Evolutionary conservation across 53 echinoderm and acorn worm genomes (phyloP), one percentile per base, ranked within the genome.

Genomic region (Crossaster papposus): DNA sequence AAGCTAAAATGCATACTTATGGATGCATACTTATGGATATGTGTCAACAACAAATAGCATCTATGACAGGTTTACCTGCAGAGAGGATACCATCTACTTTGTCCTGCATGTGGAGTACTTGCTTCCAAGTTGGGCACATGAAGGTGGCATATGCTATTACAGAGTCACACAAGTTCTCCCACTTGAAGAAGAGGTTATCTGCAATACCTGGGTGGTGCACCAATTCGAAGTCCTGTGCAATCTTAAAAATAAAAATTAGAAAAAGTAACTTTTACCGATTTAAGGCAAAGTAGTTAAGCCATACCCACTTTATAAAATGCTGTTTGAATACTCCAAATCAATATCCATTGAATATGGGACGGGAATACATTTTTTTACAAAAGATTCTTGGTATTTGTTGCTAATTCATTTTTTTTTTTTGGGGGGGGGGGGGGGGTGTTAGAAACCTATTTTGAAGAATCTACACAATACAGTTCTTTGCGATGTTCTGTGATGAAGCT

Each of bases 61-160:
- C n/a, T n/a, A 70, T 29, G 24, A 30, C 20, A 80, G 14, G 30
- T 53, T 53, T 53, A 79, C 52, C 79, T 28, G 79, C 29, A 53
- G 79, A 79, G 79, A 79, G 79, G 13, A 18, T 80, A n/a, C 30
- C 29, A 11, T 28, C 29, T 11, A 20, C 30, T 28, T 14, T 26
- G 32, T 80, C 54, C 30, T 54, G 53, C 54, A 80, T 50, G 55
- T 30, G 54, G 52, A 80, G 54, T 20, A 54, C 17, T 32, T 80
- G 54, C 80, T 80, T 80, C 80, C 80, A 80, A 50, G 80, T 28
- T 20, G 54, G 29, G 29, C 13, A 14, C 78, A 78, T 78, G 6
- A 78, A 35, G 36, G 22, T 54, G 54, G 55, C 80, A 80, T 54
- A 58, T 80, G 32, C 4, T n/a, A 80, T 54, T 30, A 80, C 29